Percentiles rank a stretch among this genome's conserved stretches.
Conservation (phyloP, 2,797 vertebrate genomes). For the Urophycis tenuis region DNA sequence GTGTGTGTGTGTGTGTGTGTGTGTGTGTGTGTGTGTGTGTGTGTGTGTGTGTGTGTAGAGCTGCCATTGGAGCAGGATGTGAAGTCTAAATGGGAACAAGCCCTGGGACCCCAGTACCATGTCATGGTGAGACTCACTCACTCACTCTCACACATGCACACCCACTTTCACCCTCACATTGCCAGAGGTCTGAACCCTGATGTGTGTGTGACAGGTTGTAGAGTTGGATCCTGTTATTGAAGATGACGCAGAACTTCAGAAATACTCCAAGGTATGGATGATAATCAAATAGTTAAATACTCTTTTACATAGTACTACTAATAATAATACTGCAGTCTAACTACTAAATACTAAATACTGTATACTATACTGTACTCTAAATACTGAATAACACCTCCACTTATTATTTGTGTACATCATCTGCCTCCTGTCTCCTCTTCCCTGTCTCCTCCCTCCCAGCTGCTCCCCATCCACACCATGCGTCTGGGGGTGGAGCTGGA, state of each 20-base stretch:
- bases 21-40: constrained; percentile 24
- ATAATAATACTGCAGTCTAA: background rate
- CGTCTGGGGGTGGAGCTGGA: constrained; percentile 91
- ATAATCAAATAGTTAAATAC: background rate
- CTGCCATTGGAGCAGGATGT: constrained; percentile 60
- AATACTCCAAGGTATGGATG: constrained; percentile 83
- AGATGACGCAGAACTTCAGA: constrained; percentile 86
- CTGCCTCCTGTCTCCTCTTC: background rate
- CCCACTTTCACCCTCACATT: background rate
- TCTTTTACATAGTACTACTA: too few relatives aligned
- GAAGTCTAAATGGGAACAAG: constrained; percentile 84
- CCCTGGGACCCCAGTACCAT: constrained; percentile 83
- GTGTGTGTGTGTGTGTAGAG: constrained; percentile 50
- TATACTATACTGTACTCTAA: too few relatives aligned
- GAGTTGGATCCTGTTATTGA: constrained; percentile 82
- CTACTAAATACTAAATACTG: background rate
- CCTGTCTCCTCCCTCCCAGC: constrained; percentile 57
- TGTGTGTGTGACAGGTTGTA: constrained; percentile 71
- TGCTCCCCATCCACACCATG: constrained; percentile 87
- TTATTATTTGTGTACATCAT: too few relatives aligned
- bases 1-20: constrained; percentile 20
- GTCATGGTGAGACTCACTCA: constrained; percentile 80
- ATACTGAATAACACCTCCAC: background rate
- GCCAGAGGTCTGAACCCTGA: background rate
- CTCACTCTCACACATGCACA: background rate